Percentiles rank a stretch among this genome's conserved stretches.
Conservation (phyloP, 2,888 invertebrate species). For the Salticus scenicus region DNA sequence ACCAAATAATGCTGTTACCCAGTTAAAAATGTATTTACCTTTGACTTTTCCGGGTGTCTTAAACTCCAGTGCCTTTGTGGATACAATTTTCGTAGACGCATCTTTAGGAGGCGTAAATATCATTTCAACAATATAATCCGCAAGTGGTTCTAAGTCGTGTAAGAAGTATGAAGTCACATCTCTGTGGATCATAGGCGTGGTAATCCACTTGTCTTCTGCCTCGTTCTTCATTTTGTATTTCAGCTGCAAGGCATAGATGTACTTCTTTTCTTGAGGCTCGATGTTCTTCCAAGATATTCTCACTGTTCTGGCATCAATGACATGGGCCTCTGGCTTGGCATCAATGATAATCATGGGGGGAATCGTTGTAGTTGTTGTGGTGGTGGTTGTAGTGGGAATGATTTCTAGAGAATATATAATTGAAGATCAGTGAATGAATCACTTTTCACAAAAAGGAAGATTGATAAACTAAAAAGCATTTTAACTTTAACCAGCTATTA, state of each 20-base stretch:
- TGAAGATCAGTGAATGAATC: no score
- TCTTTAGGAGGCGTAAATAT: constrained; percentile 88
- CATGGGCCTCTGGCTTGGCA: constrained; percentile 83
- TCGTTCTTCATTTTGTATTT: constrained; percentile 86
- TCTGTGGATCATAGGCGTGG: constrained; percentile 88
- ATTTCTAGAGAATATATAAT: constrained; percentile 44
- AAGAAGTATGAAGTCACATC: constrained; percentile 86
- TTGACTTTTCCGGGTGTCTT: constrained; percentile 81
- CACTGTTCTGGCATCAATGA: constrained; percentile 82
- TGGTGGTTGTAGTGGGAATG: constrained; percentile 37
- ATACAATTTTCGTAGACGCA: constrained; percentile 85
- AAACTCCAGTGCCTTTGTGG: constrained; percentile 83
- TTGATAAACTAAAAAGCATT: no score
- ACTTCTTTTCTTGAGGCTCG: constrained; percentile 85
- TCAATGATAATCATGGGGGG: constrained; percentile 83
- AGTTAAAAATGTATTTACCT: constrained; percentile 78
- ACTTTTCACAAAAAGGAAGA: no score
- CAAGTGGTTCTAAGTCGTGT: constrained; percentile 85
- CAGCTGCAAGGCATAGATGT: constrained; percentile 91
- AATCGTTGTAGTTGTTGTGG: constrained; percentile 77
- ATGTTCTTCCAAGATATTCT: constrained; percentile 89
- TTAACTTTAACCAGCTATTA: no score
- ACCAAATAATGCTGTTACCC: no score
- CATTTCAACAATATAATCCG: constrained; percentile 88
- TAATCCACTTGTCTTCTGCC: constrained; percentile 84